Evolutionary conservation across 2,888 invertebrate species (phyloP).

Genomic region (Eupeodes latifasciatus): DNA sequence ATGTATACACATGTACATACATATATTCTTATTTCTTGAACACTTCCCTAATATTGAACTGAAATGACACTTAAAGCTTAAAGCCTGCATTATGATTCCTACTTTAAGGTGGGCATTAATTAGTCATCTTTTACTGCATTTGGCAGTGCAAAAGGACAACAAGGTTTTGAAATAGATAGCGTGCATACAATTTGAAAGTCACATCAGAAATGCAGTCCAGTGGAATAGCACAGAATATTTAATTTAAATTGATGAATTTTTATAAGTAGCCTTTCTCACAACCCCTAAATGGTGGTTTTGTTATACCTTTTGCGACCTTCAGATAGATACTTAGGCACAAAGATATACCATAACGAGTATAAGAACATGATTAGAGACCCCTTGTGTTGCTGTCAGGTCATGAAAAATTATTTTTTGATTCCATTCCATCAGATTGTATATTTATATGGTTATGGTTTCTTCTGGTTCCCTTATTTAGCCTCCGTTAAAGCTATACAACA

Average conservation of each 20-base stretch:
- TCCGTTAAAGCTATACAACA: conserved; percentile 54
- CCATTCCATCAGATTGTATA: conserved; percentile 59
- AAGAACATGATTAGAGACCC: conserved; percentile 70
- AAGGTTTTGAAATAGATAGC: background rate
- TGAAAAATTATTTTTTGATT: conserved; percentile 77
- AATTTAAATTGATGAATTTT: conserved; percentile 27
- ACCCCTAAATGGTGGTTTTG: conserved; percentile 36
- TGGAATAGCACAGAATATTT: conserved; percentile 23
- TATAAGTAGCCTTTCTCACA: conserved; percentile 3
- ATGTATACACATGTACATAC: too few species aligned
- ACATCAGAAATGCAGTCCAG: conserved; percentile 18
- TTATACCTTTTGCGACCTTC: conserved; percentile 19
- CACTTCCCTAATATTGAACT: too few species aligned
- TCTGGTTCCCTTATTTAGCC: conserved; percentile 56
- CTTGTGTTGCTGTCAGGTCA: conserved; percentile 74
- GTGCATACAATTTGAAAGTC: conserved; percentile 8
- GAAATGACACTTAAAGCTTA: too few species aligned
- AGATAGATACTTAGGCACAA: conserved; percentile 21
- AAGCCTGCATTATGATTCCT: too few species aligned
- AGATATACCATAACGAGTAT: conserved; percentile 37
- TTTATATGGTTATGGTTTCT: conserved; percentile 10
- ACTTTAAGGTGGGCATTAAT: background rate
- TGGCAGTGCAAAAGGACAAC: background rate
- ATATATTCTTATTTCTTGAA: too few species aligned
- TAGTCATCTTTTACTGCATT: conserved; percentile 2